phyloP scores from a whole-genome alignment of 2,888 invertebrate genomes.

The Eupithecia insigniata region DNA sequence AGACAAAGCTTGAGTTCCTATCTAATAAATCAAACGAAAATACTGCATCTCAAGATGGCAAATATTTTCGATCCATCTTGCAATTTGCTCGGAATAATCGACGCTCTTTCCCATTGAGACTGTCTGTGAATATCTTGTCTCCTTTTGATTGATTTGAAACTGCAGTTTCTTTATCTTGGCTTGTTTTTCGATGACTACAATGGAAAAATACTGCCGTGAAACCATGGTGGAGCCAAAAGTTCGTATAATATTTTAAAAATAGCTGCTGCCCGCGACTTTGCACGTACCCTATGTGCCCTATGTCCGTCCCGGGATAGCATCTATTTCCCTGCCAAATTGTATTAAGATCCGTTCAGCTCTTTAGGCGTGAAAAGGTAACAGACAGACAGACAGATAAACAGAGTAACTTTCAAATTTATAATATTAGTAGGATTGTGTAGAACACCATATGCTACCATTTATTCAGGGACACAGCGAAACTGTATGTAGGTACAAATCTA shows the following conservation, averaged over 20 bases:
- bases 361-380: too few species aligned
- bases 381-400: too few species aligned
- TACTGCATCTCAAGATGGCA: conserved; percentile 6
- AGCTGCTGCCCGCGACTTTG: too few species aligned
- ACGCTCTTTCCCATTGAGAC: not conserved
- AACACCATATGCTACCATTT: too few species aligned
- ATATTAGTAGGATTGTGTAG: too few species aligned
- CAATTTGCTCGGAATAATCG: conserved; percentile 6
- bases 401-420: too few species aligned
- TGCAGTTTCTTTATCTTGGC: not conserved
- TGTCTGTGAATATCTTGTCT: not conserved
- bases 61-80: conserved; percentile 26
- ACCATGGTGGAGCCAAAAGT: not conserved
- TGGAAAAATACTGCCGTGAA: not conserved
- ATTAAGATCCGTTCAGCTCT: too few species aligned
- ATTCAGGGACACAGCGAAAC: too few species aligned
- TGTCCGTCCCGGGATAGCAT: too few species aligned
- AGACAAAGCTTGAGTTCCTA: not conserved
- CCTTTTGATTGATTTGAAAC: not conserved
- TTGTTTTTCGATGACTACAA: not conserved
- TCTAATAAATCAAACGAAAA: conserved; percentile 1
- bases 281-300: too few species aligned
- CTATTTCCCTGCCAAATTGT: too few species aligned
- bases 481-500: too few species aligned
- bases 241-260: not conserved